Evolutionary conservation across 2,113 vertebrate species (phyloP).

Genomic region (Hemibagrus wyckioides): DNA sequence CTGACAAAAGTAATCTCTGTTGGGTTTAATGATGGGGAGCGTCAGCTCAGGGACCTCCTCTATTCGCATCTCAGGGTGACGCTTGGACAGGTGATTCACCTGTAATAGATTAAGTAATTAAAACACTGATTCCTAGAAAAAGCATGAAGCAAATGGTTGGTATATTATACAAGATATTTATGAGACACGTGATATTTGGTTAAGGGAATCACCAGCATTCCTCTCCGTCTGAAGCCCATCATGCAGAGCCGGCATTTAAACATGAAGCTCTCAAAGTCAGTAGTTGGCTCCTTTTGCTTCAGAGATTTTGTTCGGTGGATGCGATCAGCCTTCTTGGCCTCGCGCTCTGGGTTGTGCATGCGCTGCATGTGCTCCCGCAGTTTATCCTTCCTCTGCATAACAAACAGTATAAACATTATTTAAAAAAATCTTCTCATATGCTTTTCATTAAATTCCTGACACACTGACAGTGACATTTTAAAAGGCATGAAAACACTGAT

Average conservation of each 20-base stretch:
- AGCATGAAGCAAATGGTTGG: neutral
- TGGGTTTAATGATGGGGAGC: slow-evolving; percentile 96
- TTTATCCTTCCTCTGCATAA: slow-evolving; percentile 90
- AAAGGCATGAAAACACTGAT: neutral
- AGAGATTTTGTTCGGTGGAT: slow-evolving; percentile 90
- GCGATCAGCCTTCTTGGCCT: slow-evolving; percentile 93
- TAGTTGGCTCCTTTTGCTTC: slow-evolving; percentile 89
- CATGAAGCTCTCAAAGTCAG: slow-evolving; percentile 95
- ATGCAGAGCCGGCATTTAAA: slow-evolving; percentile 97
- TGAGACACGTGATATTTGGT: neutral
- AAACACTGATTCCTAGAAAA: neutral
- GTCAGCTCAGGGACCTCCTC: slow-evolving; percentile 97
- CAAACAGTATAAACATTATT: neutral
- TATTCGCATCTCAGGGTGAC: slow-evolving; percentile 97
- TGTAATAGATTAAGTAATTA: slow-evolving; percentile 55
- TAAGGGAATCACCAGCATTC: slow-evolving; percentile 89
- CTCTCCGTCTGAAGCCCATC: slow-evolving; percentile 97
- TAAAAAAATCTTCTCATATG: neutral
- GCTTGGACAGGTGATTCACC: slow-evolving; percentile 98
- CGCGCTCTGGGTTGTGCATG: slow-evolving; percentile 97
- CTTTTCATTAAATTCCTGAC: too few relatives aligned
- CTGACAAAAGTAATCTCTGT: slow-evolving; percentile 98
- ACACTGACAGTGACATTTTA: neutral
- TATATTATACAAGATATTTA: neutral
- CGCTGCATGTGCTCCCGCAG: slow-evolving; percentile 97